These are phyloP conservation scores for Drosophila ercepeae DNA, from an alignment of 1,140 invertebrate species.

Conservation along the genomic window DNA sequence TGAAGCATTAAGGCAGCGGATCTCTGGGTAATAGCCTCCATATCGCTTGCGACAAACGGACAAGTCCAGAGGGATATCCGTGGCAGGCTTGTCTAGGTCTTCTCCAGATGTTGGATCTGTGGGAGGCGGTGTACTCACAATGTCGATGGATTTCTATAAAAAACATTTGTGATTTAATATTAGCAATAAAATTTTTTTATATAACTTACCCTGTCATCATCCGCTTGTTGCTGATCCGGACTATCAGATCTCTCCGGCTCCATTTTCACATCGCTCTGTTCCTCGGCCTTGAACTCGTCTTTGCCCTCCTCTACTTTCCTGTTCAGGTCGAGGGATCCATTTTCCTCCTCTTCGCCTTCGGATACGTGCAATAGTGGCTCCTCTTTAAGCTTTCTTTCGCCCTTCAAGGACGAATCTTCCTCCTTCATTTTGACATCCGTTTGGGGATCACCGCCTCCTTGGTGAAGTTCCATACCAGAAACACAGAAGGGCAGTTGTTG, in stretches of 20 bases:
- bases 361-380: constrained; percentile 31
- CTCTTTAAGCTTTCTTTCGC: constrained; percentile 40
- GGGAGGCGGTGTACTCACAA: constrained; percentile 71
- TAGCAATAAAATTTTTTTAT: background rate
- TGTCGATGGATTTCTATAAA: constrained; percentile 75
- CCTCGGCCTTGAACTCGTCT: constrained; percentile 4
- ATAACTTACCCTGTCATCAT: constrained; percentile 66
- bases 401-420: constrained; percentile 1
- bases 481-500: constrained; percentile 53
- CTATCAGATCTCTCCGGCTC: constrained; percentile 18
- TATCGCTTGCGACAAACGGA: constrained; percentile 85
- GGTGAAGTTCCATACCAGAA: constrained; percentile 16
- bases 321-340: constrained; percentile 14
- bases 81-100: constrained; percentile 12
- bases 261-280: constrained; percentile 5
- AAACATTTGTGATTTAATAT: background rate
- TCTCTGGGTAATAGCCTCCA: constrained; percentile 4
- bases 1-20: background rate
- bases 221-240: constrained; percentile 41
- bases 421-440: constrained; percentile 1
- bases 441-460: background rate
- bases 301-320: constrained; percentile 7
- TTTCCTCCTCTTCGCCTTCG: constrained; percentile 50
- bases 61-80: constrained; percentile 90
- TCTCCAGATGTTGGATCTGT: constrained; percentile 28